These are phyloP conservation scores for Tokudaia muenninki DNA, from an alignment of 2,797 vertebrate genomes.

Conservation along the genomic window DNA sequence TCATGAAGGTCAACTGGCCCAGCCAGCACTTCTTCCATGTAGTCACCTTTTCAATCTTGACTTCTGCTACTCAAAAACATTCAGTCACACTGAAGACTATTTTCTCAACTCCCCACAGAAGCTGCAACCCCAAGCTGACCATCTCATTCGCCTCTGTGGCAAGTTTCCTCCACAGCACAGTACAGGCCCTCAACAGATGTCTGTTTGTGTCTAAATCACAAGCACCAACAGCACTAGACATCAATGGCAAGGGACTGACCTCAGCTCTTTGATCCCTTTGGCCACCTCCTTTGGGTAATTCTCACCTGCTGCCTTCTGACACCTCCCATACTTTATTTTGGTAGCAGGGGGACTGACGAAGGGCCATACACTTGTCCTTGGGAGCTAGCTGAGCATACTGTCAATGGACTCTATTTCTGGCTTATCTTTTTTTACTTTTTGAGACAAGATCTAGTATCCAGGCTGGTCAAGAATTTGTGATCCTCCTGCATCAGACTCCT, in stretches of 20 bases:
- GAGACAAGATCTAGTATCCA: not conserved
- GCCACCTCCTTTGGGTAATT: not conserved
- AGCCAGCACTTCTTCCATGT: not conserved
- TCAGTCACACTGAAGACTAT: too few relatives aligned
- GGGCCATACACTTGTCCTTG: not conserved
- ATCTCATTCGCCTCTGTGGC: too few relatives aligned
- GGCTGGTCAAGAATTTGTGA: not conserved
- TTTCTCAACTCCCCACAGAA: not conserved
- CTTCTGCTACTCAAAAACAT: not conserved
- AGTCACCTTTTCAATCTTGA: not conserved
- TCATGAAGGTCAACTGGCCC: not conserved
- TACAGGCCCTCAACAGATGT: not conserved
- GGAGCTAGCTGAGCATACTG: not conserved
- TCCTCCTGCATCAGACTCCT: not conserved
- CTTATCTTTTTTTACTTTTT: constrained; percentile 1
- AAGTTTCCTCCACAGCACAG: not conserved
- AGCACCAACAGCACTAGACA: not conserved
- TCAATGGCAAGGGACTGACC: not conserved
- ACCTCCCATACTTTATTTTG: not conserved
- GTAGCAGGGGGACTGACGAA: not conserved
- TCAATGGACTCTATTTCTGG: not conserved
- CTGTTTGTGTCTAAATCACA: not conserved
- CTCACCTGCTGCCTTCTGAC: not conserved
- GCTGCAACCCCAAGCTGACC: not conserved
- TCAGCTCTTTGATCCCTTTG: not conserved